A percentile compares a stretch with the other conserved stretches of the same genome.
Conservation (phyloP, 2,113 vertebrate species). For the Semnornis frantzii region DNA sequence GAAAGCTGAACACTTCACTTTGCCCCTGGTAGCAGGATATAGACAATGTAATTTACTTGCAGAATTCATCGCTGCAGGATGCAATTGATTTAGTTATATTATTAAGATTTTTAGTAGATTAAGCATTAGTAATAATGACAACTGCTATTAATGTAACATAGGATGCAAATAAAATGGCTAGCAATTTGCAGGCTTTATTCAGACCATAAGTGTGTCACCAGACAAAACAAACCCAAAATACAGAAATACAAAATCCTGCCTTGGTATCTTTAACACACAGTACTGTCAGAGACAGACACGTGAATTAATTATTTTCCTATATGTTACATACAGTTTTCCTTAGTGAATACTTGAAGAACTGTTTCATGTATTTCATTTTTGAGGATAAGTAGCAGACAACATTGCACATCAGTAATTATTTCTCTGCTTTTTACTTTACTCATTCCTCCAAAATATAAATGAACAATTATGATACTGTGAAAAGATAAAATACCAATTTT, state of each 20-base stretch:
- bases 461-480: neutral
- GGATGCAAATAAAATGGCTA: constrained; percentile 17
- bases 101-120: constrained; percentile 11
- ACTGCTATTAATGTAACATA: neutral
- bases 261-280: neutral
- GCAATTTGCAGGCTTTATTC: neutral
- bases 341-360: neutral
- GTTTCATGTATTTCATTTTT: neutral
- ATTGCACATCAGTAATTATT: neutral
- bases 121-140: constrained; percentile 17
- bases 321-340: neutral
- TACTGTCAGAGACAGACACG: neutral
- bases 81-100: constrained; percentile 36
- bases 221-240: neutral
- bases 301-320: neutral
- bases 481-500: neutral
- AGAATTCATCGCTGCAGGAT: constrained; percentile 37
- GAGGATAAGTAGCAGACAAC: neutral
- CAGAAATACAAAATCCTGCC: neutral
- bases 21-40: neutral
- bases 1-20: neutral
- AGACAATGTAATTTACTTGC: neutral
- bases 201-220: neutral
- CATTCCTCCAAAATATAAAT: neutral
- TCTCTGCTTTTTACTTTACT: neutral